These are phyloP conservation scores for Rousettus leschenaultii DNA, from an alignment of 2,113 vertebrate species.

Conservation along the genomic window DNA sequence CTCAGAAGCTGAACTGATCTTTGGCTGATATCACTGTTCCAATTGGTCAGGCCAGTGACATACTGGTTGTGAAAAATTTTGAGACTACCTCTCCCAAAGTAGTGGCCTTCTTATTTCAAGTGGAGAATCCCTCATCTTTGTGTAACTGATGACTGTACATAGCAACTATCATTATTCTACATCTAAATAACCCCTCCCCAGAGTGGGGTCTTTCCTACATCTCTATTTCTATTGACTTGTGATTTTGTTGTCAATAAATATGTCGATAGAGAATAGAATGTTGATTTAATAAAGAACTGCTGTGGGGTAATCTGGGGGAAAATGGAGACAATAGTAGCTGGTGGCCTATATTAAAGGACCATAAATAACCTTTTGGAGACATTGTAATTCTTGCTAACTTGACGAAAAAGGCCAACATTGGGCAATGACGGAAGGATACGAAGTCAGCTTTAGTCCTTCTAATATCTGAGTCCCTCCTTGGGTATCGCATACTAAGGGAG, in stretches of 20 bases:
- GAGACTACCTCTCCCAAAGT: not conserved
- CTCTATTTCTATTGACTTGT: not conserved
- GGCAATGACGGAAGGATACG: not conserved
- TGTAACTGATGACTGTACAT: rapidly evolving
- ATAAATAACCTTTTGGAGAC: not conserved
- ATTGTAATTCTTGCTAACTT: not conserved
- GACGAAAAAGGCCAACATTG: not conserved
- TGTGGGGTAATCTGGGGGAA: not conserved
- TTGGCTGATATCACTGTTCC: not conserved
- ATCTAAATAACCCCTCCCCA: not conserved
- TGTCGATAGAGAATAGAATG: not conserved
- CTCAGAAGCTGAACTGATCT: not conserved
- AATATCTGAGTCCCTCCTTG: not conserved
- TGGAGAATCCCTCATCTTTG: not conserved
- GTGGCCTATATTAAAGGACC: not conserved
- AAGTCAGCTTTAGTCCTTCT: not conserved
- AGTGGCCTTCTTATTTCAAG: not conserved
- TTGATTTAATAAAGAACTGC: not conserved
- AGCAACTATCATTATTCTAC: too few species aligned
- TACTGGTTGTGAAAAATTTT: not conserved
- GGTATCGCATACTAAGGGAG: not conserved
- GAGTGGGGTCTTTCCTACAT: not conserved
- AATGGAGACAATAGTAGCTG: not conserved
- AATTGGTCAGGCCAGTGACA: not conserved
- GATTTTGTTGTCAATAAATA: not conserved